These are phyloP conservation scores for Cyanoderma ruficeps DNA, from an alignment of 2,113 vertebrate species.

Conservation along the genomic window DNA sequence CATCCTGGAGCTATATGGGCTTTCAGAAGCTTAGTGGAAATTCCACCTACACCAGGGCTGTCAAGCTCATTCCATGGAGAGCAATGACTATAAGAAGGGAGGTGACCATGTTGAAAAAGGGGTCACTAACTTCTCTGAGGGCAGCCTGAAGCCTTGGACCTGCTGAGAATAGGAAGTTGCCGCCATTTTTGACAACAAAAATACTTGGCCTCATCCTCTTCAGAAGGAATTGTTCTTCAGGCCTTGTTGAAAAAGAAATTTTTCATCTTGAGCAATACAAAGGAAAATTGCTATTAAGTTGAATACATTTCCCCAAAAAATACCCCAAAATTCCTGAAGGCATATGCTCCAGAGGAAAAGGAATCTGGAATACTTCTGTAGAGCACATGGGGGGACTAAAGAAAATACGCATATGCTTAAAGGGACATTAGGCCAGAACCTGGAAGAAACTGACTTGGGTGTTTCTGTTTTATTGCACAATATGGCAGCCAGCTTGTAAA, in stretches of 20 bases:
- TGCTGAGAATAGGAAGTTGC: background rate
- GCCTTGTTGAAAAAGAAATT: background rate
- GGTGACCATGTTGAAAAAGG: constrained; percentile 25
- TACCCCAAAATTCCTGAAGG: background rate
- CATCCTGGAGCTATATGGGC: constrained; percentile 16
- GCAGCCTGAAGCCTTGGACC: constrained; percentile 15
- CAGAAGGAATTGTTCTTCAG: background rate
- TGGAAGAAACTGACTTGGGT: background rate
- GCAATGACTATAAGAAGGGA: background rate
- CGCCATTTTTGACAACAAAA: background rate
- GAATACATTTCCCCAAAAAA: background rate
- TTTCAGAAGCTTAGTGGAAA: constrained; percentile 40
- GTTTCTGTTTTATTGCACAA: background rate
- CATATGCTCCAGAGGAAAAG: background rate
- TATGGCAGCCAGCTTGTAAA: background rate
- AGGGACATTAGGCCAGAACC: background rate
- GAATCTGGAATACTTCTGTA: background rate
- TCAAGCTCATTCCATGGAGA: background rate
- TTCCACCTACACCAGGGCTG: constrained; percentile 23
- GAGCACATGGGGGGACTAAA: background rate
- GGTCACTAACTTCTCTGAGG: constrained; percentile 36
- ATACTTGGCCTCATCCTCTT: background rate
- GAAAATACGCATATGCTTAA: background rate
- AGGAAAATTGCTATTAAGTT: background rate
- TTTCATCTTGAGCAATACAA: background rate